Base-by-base conservation (phyloP, 2,888 invertebrate genomes). In the Brenthis daphne region DNA sequence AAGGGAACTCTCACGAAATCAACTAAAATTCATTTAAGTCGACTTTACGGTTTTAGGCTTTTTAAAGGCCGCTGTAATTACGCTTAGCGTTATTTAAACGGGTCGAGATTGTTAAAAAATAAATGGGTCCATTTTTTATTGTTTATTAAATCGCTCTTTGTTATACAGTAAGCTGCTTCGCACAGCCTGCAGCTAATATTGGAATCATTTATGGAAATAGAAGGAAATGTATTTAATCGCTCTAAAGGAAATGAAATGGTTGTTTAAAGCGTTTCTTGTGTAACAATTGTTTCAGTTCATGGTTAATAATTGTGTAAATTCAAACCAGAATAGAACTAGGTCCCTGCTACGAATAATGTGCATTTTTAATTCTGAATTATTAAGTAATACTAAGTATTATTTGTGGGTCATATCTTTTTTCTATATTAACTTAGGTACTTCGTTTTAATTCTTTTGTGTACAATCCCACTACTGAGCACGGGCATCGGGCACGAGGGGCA, bases 1-100 rank as follows among this genome's bases (percentile, higher is more conserved):
- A 79, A 78, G 79, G 80, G 79, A 79, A 81, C 82, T 85, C 83
- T 86, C 83, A 79, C 78, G 71, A 85, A 87, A 85, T 84, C 84
- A 84, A 81, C 80, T 82, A 78, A 80, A 86, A 85, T 85, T 87
- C 71, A 68, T 69, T 74, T 68, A 64, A 64, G 48, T 70, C 51
- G 33, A 43, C 37, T 67, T 63, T 61, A 65, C 61, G 56, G 53
- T 65, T 64, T 66, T 56, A 51, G 65, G 64, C 64, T 51, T 77
- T 77, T 71, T 73, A 78, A 76, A 75, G 64, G 70, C 72, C 60
- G 66, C 71, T 69, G 75, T 76, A 77, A 77, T 77, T 77, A 74
- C 72, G 73, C 72, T 73, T 71, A 73, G 73, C 71, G 57, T 57
- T 69, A 73, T 73, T 71, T 66, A 73, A 73, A 71, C 51, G 58